Evolutionary conservation across 1,140 invertebrate genomes (phyloP).

Genomic region (fruit fly (Drosophila melanogaster)): DNA sequence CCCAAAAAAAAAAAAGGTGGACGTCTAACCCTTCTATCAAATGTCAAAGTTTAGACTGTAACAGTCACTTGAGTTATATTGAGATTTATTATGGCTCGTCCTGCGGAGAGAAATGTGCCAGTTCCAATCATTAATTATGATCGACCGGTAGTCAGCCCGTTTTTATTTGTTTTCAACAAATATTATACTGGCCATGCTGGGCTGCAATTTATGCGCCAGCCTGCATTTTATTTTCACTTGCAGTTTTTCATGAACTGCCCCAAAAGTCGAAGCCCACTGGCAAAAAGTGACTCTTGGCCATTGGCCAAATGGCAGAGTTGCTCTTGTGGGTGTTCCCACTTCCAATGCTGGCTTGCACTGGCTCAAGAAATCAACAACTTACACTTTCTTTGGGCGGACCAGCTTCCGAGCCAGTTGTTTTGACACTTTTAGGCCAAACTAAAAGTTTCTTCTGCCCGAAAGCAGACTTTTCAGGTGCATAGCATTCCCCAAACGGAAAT

Average conservation of each 20-base stretch:
- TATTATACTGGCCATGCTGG: conserved; percentile 3
- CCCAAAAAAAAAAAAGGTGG: background rate
- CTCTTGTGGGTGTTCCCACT: conserved; percentile 12
- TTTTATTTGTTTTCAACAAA: conserved; percentile 63
- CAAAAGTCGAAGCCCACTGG: background rate
- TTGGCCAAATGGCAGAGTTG: conserved; percentile 28
- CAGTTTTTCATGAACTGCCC: conserved; percentile 45
- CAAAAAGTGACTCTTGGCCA: conserved; percentile 34
- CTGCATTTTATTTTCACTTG: conserved; percentile 73
- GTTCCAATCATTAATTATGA: conserved; percentile 73
- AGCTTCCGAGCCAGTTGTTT: conserved; percentile 66
- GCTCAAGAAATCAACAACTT: conserved; percentile 67
- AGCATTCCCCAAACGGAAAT: conserved; percentile 1
- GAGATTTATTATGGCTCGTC: conserved; percentile 63
- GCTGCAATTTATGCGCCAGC: conserved; percentile 64
- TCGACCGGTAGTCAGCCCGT: conserved; percentile 31
- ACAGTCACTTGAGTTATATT: conserved; percentile 79
- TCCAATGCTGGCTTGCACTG: conserved; percentile 20
- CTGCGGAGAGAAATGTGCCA: conserved; percentile 3
- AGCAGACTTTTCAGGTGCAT: conserved; percentile 11
- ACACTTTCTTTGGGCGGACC: conserved; percentile 59
- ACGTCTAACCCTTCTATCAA: conserved; percentile 70
- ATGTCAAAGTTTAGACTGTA: conserved; percentile 73
- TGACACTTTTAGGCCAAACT: conserved; percentile 70
- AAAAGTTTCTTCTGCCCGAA: conserved; percentile 47